A percentile compares a stretch with the other conserved stretches of the same genome.
Conservation (phyloP, 2,113 vertebrate genomes). For the Microtus richardsoni region DNA sequence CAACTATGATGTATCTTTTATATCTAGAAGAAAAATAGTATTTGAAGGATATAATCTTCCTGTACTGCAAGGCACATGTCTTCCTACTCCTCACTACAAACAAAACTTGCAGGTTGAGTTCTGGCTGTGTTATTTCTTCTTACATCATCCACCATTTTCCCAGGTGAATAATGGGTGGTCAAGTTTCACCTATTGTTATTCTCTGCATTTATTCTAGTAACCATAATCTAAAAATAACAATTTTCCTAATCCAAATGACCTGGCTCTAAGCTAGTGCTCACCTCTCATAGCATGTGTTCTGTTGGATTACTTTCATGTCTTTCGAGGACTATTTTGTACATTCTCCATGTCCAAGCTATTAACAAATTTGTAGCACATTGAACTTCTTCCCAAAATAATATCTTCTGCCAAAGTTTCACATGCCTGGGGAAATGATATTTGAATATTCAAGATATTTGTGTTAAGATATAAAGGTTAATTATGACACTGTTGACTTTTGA, state of each 20-base stretch:
- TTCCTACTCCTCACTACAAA: background rate
- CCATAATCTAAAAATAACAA: background rate
- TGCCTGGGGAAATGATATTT: background rate
- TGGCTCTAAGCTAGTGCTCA: background rate
- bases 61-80: background rate
- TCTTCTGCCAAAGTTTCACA: background rate
- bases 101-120: background rate
- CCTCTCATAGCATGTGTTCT: background rate
- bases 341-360: background rate
- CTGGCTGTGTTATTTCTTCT: background rate
- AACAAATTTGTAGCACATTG: background rate
- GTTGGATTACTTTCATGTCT: background rate
- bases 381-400: background rate
- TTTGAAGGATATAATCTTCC: background rate
- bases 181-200: background rate
- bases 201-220: background rate
- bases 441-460: background rate
- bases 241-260: background rate
- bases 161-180: background rate
- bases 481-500: background rate
- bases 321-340: background rate
- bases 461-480: background rate
- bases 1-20: background rate
- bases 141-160: fast-evolving
- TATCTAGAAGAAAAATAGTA: background rate